Base-by-base conservation (phyloP, 2,113 vertebrate genomes). In the Chloebia gouldiae region DNA sequence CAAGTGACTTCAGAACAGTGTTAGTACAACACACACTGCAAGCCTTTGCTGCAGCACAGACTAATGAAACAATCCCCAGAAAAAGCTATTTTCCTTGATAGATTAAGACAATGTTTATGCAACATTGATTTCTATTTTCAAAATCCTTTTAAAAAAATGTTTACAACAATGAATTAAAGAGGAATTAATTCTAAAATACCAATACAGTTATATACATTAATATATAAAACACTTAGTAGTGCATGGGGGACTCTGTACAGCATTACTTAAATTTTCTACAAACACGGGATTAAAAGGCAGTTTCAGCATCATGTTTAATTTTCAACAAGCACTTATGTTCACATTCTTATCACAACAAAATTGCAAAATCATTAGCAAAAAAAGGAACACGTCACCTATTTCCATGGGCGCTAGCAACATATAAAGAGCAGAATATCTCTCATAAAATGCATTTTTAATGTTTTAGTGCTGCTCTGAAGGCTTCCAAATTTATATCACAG, bases 391-490 rank as follows among this genome's bases (percentile, higher is more conserved):
- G 6, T 37, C 49, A 73, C n/a, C 59, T 54, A 30, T 54, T 92
- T 78, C 61, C 57, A 72, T 2, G n/a, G 33, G 51, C 47, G 64
- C 25, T 49, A 63, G 42, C 13, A 42, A 35, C 0, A 0, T 10
- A 65, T 4, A 50, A 73, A 70, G 35, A 61, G 25, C 42, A 73
- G 45, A 88, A 81, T 47, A 78, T 10, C 39, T 33, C 35, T 45
- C 30, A 60, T 12, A 54, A 71, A 86, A 94, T 63, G 45, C 28
- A 73, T 73, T 73, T 91, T 69, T 86, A 51, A 64, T 64, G 35
- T 68, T 86, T 54, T 25, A 72, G 28, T 39, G 75, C 45, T 61
- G 31, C 72, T 88, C 61, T 75, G 40, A 81, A 83, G 19, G 24
- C 12, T 81, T 72, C 22, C 6, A 44, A 44, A 59, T 81, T 66